phyloP scores from a whole-genome alignment of 1,140 invertebrate genomes.

The Zaprionus inermis region DNA sequence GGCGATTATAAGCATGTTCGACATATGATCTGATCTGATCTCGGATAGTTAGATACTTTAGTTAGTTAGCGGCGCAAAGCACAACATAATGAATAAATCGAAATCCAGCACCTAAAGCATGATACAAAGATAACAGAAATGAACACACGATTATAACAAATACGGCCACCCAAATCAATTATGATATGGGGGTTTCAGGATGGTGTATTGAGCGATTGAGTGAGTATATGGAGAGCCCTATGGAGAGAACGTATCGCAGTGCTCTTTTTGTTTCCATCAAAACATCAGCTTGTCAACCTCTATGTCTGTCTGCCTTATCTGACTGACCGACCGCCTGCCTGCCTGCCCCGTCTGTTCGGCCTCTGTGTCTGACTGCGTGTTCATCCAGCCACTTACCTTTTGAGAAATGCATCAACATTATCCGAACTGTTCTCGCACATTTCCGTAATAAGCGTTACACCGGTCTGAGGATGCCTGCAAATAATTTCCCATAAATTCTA shows the following conservation, averaged over 20 bases:
- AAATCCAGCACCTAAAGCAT: too few species aligned
- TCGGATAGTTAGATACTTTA: too few species aligned
- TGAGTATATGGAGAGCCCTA: neutral
- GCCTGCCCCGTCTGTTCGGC: constrained; percentile 1
- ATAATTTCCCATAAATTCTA: constrained; percentile 35
- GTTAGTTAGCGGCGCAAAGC: constrained; percentile 1
- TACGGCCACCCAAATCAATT: constrained; percentile 4
- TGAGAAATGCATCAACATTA: constrained; percentile 98
- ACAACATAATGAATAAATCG: neutral
- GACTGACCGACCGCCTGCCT: neutral
- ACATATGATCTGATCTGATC: neutral
- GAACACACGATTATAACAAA: constrained; percentile 6
- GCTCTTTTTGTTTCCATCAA: constrained; percentile 7
- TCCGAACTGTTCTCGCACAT: constrained; percentile 99
- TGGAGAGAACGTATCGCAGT: neutral
- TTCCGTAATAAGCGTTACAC: constrained; percentile 98
- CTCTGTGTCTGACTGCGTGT: neutral
- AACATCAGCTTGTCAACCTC: constrained; percentile 7
- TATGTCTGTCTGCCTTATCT: neutral
- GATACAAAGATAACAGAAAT: neutral
- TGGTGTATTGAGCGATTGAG: neutral
- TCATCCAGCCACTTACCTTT: constrained; percentile 90
- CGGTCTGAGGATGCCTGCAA: constrained; percentile 96
- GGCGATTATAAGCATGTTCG: neutral
- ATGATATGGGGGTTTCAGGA: constrained; percentile 5